Evolutionary conservation across 2,888 invertebrate genomes (phyloP).

Genomic region (Tupiocoris notatus): DNA sequence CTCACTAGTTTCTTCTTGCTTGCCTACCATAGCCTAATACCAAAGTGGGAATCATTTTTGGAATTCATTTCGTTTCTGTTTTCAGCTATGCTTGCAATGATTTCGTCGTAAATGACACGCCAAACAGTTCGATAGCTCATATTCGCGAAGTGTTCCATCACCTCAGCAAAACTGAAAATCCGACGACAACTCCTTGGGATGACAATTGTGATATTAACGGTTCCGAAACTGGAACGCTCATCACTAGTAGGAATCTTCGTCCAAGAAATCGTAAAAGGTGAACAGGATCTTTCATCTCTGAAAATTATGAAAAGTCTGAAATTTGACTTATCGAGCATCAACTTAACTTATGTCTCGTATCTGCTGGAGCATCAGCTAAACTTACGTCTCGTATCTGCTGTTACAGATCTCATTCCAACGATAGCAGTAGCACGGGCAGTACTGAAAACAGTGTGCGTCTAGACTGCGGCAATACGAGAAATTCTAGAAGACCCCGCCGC

Average conservation of each 20-base stretch:
- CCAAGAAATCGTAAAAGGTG: slow-evolving; percentile 62
- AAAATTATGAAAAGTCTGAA: too few relatives aligned
- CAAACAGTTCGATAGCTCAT: slow-evolving; percentile 60
- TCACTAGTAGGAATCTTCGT: slow-evolving; percentile 53
- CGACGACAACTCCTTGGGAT: slow-evolving; percentile 22
- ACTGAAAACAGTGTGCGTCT: slow-evolving; percentile 48
- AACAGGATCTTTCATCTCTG: slow-evolving; percentile 5
- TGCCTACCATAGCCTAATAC: too few relatives aligned
- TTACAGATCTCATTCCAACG: slow-evolving; percentile 51
- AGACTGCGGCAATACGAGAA: neutral
- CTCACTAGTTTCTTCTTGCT: too few relatives aligned
- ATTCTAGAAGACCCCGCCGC: slow-evolving; percentile 1
- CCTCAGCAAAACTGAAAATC: neutral
- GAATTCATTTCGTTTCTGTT: too few relatives aligned
- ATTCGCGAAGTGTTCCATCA: slow-evolving; percentile 55
- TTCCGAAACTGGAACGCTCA: slow-evolving; percentile 27
- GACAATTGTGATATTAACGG: slow-evolving; percentile 29
- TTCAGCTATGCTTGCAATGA: slow-evolving; percentile 64
- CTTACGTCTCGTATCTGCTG: too few relatives aligned
- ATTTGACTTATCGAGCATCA: too few relatives aligned
- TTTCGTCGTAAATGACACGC: slow-evolving; percentile 71
- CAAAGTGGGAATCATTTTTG: too few relatives aligned
- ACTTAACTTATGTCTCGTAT: too few relatives aligned
- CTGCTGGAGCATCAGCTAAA: too few relatives aligned
- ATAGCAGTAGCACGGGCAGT: slow-evolving; percentile 50